phyloP scores from a whole-genome alignment of 2,888 invertebrate species.

The Agrochola macilenta region DNA sequence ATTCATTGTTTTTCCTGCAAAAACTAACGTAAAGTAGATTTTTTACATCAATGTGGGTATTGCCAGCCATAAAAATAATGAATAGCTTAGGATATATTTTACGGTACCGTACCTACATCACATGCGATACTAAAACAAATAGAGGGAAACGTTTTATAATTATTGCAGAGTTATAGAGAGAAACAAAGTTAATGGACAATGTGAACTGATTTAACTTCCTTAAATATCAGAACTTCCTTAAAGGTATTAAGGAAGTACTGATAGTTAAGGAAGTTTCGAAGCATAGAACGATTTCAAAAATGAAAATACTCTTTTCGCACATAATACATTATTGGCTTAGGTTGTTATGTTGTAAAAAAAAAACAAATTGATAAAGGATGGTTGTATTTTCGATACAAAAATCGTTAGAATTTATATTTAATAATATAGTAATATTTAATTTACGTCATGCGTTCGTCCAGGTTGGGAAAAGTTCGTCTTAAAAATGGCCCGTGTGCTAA shows the following conservation, averaged over 20 bases:
- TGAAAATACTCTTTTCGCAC: not conserved
- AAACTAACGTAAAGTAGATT: slow-evolving; percentile 9
- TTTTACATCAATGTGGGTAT: slow-evolving; percentile 1
- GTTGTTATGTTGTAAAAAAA: too few species aligned
- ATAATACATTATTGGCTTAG: not conserved
- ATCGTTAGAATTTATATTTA: not conserved
- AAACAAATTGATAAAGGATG: not conserved
- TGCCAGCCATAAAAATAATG: slow-evolving; percentile 36
- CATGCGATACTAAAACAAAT: not conserved
- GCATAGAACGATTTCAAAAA: not conserved
- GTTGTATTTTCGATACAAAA: too few species aligned
- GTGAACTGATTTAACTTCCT: not conserved
- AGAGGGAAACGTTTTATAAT: not conserved
- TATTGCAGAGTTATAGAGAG: not conserved
- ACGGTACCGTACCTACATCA: slow-evolving; percentile 7
- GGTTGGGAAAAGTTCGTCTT: not conserved
- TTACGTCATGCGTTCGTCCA: not conserved
- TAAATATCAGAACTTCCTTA: not conserved
- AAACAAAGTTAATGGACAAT: slow-evolving; percentile 12
- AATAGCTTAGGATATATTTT: slow-evolving; percentile 26
- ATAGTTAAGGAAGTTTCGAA: too few species aligned
- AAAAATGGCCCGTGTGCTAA: not conserved
- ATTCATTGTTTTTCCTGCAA: slow-evolving; percentile 30
- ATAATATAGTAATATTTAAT: too few species aligned
- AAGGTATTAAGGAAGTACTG: too few species aligned